A percentile compares a stretch with the other conserved stretches of the same genome.
Evolutionary conservation across 2,113 vertebrate genomes (phyloP).

Genomic region (Dasyurus viverrinus): DNA sequence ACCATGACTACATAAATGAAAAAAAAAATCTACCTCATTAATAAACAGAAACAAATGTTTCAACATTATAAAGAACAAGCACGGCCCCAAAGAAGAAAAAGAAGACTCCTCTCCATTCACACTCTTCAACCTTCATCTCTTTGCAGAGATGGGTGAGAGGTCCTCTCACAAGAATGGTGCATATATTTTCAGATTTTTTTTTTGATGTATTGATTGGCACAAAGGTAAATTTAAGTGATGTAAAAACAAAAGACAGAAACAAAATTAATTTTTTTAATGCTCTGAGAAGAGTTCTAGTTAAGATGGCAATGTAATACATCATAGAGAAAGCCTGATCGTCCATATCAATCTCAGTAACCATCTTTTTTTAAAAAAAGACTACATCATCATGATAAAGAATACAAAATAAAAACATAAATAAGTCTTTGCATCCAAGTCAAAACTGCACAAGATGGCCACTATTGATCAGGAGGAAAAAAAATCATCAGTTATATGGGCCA

Average conservation of each 20-base stretch:
- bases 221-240: neutral
- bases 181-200: neutral
- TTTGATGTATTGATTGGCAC: neutral
- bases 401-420: too few relatives aligned
- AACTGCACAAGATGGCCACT: too few relatives aligned
- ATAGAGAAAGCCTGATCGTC: too few relatives aligned
- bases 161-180: neutral
- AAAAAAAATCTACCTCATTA: neutral
- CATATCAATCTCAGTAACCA: too few relatives aligned
- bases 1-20: neutral
- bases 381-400: too few relatives aligned
- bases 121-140: neutral
- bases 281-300: neutral
- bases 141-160: neutral
- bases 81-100: neutral
- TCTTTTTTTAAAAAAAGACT: too few relatives aligned
- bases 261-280: neutral
- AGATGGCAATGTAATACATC: neutral
- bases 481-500: too few relatives aligned
- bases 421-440: too few relatives aligned
- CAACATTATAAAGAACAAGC: neutral
- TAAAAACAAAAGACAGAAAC: neutral
- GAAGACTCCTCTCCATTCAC: neutral
- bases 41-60: neutral
- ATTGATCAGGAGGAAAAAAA: too few relatives aligned